phyloP scores from a whole-genome alignment of 2,888 invertebrate species.

The Monopis laevigella region DNA sequence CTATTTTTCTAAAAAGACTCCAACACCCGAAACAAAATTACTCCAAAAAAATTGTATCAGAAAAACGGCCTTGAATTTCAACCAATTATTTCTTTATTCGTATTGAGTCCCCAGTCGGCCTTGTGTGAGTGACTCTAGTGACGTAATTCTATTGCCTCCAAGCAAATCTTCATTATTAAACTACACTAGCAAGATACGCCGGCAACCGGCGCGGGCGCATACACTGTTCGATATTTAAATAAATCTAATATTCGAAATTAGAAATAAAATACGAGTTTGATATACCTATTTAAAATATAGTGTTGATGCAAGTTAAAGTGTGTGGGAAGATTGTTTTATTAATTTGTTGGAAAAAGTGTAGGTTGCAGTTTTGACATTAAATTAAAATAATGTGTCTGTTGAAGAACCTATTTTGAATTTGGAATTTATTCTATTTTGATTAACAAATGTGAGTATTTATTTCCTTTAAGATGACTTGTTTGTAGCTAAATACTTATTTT shows the following conservation, averaged over 20 bases:
- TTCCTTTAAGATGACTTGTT: neutral
- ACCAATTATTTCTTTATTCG: constrained; percentile 36
- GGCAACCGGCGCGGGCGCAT: too few species aligned
- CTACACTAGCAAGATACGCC: neutral
- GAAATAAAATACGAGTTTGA: too few species aligned
- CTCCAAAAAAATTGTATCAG: constrained; percentile 8
- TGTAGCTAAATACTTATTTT: neutral
- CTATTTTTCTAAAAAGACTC: too few species aligned
- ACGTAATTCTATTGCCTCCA: constrained; percentile 9
- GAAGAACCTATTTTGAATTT: neutral
- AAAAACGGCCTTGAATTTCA: constrained; percentile 7
- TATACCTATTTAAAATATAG: neutral
- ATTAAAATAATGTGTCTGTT: neutral
- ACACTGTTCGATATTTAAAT: too few species aligned
- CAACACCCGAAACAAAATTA: too few species aligned
- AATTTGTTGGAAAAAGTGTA: neutral
- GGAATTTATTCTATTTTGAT: neutral
- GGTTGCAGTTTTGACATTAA: neutral
- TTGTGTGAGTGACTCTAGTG: too few species aligned
- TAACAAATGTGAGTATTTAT: neutral
- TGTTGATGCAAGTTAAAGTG: neutral
- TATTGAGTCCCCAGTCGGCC: constrained; percentile 25
- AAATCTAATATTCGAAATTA: too few species aligned
- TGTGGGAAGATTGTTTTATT: neutral
- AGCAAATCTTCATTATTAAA: constrained; percentile 12